Percentiles rank a stretch among this genome's conserved stretches.
Evolutionary conservation across 2,888 invertebrate genomes (phyloP).

Genomic region (Agrotis segetum): DNA sequence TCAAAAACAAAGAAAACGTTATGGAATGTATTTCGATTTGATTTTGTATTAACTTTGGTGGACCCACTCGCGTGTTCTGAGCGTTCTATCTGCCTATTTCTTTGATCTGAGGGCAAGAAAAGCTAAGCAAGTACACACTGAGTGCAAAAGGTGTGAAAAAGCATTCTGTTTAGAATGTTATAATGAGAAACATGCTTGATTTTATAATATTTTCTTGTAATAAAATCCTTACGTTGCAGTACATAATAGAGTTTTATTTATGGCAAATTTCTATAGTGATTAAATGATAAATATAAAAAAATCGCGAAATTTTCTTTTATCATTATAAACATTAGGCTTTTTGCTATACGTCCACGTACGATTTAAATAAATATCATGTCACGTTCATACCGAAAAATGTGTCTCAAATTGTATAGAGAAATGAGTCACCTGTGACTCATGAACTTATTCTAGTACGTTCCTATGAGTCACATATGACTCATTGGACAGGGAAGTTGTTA

Average conservation of each 20-base stretch:
- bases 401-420: too few relatives aligned
- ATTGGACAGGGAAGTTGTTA: too few relatives aligned
- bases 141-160: constrained; percentile 55
- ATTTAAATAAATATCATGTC: constrained; percentile 12
- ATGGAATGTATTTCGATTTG: too few relatives aligned
- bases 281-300: constrained; percentile 17
- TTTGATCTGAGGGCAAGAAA: too few relatives aligned
- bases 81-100: too few relatives aligned
- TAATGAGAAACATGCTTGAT: constrained; percentile 45
- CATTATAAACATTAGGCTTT: constrained; percentile 11
- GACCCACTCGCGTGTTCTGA: too few relatives aligned
- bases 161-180: constrained; percentile 48
- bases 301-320: constrained; percentile 14
- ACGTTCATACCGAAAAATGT: not conserved
- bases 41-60: too few relatives aligned
- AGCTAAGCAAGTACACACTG: constrained; percentile 58
- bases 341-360: constrained; percentile 15
- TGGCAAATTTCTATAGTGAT: constrained; percentile 4
- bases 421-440: too few relatives aligned
- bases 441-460: too few relatives aligned
- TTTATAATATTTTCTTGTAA: constrained; percentile 21
- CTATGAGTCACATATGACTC: too few relatives aligned
- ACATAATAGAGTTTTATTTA: constrained; percentile 12
- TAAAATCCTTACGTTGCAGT: constrained; percentile 13
- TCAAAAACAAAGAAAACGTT: too few relatives aligned